These are phyloP conservation scores for Pseudopleuronectes americanus DNA, from an alignment of 2,797 vertebrate species.

Conservation along the genomic window DNA sequence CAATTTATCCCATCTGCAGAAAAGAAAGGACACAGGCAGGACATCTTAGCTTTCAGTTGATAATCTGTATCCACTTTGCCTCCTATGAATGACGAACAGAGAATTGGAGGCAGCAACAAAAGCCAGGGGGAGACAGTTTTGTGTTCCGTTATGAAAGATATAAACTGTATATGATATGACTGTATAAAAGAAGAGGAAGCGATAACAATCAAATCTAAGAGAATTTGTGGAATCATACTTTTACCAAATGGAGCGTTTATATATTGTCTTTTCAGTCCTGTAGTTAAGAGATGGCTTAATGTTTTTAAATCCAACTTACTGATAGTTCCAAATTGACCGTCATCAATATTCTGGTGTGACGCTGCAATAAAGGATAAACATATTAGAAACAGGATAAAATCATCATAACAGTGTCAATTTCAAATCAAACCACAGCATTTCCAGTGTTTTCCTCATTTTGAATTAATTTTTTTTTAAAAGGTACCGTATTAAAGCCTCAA, in stretches of 20 bases:
- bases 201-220: too few species aligned
- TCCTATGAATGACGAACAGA: neutral
- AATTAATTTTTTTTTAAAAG: neutral
- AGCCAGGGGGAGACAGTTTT: too few species aligned
- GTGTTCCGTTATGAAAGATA: too few species aligned
- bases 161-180: too few species aligned
- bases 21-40: conserved; percentile 19
- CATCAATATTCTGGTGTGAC: conserved; percentile 82
- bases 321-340: conserved; percentile 91
- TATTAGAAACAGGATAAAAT: conserved; percentile 18
- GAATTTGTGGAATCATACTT: neutral
- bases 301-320: conserved; percentile 85
- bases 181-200: too few species aligned
- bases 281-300: neutral
- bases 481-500: neutral
- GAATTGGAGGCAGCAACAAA: neutral
- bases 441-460: neutral
- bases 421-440: conserved; percentile 48
- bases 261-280: neutral
- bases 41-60: conserved; percentile 2
- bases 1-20: conserved; percentile 87
- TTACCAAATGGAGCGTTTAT: neutral
- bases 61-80: conserved; percentile 8
- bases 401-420: neutral
- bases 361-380: conserved; percentile 81